phyloP scores from a whole-genome alignment of 1,140 invertebrate genomes.

The Hyles vespertilio region DNA sequence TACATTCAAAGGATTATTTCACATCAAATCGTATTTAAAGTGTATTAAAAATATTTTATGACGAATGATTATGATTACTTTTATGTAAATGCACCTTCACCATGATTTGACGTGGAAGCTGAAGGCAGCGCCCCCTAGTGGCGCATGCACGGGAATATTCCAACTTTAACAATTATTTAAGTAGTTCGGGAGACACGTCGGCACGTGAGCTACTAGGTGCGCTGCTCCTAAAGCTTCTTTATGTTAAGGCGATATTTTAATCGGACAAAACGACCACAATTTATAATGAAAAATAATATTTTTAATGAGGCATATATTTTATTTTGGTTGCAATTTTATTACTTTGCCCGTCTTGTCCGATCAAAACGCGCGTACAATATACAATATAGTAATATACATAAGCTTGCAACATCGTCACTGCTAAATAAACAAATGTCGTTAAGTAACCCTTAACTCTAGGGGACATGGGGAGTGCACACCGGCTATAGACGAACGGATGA shows the following conservation, averaged over 20 bases:
- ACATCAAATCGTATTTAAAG: too few relatives aligned
- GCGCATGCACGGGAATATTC: neutral
- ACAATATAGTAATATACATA: conserved; percentile 14
- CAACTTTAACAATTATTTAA: too few relatives aligned
- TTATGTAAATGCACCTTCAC: conserved; percentile 55
- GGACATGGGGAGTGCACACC: conserved; percentile 25
- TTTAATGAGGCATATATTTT: neutral
- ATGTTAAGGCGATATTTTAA: too few relatives aligned
- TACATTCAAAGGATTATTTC: too few relatives aligned
- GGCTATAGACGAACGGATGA: conserved; percentile 42
- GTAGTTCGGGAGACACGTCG: too few relatives aligned
- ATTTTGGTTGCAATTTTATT: neutral
- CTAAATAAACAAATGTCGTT: conserved; percentile 23
- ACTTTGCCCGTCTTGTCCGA: neutral
- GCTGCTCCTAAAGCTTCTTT: too few relatives aligned
- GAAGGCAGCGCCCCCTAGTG: neutral
- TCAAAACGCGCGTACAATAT: neutral
- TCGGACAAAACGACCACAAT: too few relatives aligned
- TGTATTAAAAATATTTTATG: neutral
- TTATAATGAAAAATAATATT: neutral
- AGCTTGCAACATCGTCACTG: conserved; percentile 22
- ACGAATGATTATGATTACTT: conserved; percentile 5
- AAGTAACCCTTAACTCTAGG: conserved; percentile 31
- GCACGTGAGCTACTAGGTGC: too few relatives aligned
- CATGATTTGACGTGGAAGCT: conserved; percentile 18